Base-by-base conservation (phyloP, 2,888 invertebrate genomes). In the Dasypolia templi region DNA sequence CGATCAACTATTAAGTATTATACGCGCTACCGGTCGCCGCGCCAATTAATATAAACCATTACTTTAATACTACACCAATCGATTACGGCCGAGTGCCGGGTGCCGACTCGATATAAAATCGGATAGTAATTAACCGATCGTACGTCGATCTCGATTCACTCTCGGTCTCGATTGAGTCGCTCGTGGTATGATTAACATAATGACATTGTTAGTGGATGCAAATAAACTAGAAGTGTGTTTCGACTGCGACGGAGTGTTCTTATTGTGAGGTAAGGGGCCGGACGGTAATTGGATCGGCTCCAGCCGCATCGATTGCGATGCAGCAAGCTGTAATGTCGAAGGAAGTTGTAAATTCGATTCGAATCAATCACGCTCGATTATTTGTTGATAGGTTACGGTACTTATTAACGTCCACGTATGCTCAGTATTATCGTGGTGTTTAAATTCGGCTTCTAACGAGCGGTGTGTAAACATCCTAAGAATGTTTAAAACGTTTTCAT, bases 151-250 rank as follows among this genome's bases (percentile, higher is more conserved):
- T 90, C 89, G 89, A 87, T 89, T 89, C 93, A 94, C 94, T 94
- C 91, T 94, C 92, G 91, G 89, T 94, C 88, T 92, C 92, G 86
- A 88, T 80, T 87, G 90, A 90, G 90, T 86, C 89, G 89, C 83
- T 89, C 85, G 90, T 77, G 77, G 77, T 82, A 72, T 86, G 79
- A 93, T 94, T 93, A 92, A 91, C 95, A 94, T 95, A 95, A 94
- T 93, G 92, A 93, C 90, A 93, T 95, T 94, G 95, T 95, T 94
- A 94, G 91, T 90, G 86, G 89, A 93, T 93, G 93, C 93, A 91
- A 92, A 93, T 92, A 92, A 90, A 91, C 91, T 88, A 92, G 90
- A 88, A 82, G 88, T 83, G 81, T 83, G 82, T 85, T 85, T 83
- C 76, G 84, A 73, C 35, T 66, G 56, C 55, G 63, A 56, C 32